phyloP scores from a whole-genome alignment of 1,140 invertebrate genomes.

The Elymnias hypermnestra region DNA sequence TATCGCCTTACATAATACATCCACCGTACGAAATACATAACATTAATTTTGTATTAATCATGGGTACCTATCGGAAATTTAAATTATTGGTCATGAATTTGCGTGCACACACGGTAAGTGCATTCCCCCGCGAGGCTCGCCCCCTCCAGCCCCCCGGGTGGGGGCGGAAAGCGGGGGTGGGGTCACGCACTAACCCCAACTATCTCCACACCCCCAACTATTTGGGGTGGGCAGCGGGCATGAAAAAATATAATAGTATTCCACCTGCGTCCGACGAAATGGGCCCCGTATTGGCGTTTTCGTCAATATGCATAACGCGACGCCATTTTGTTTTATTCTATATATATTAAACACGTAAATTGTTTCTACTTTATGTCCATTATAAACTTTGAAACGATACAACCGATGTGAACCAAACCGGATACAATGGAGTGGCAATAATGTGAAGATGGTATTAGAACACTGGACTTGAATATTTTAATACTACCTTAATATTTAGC shows the following conservation, averaged over 20 bases:
- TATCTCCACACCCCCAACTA: conserved; percentile 50
- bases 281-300: conserved; percentile 43
- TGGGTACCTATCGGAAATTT: conserved; percentile 56
- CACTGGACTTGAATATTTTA: no score
- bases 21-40: conserved; percentile 34
- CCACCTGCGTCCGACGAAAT: conserved; percentile 59
- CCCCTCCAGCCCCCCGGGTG: conserved; percentile 16
- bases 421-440: no score
- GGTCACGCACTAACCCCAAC: conserved; percentile 52
- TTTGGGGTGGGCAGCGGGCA: conserved; percentile 56
- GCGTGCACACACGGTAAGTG: conserved; percentile 62
- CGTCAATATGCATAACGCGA: conserved; percentile 37
- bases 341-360: conserved; percentile 18
- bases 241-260: conserved; percentile 66
- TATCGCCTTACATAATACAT: conserved; percentile 21
- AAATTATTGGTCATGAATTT: conserved; percentile 68
- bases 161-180: conserved; percentile 25
- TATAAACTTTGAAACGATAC: no score
- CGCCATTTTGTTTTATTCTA: conserved; percentile 52
- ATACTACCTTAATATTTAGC: no score
- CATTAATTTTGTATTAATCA: conserved; percentile 67
- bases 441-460: no score
- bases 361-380: no score
- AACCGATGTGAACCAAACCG: no score
- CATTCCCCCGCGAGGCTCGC: conserved; percentile 35